Evolutionary conservation across 2,113 vertebrate genomes (phyloP).

Genomic region (Muntiacus reevesi): DNA sequence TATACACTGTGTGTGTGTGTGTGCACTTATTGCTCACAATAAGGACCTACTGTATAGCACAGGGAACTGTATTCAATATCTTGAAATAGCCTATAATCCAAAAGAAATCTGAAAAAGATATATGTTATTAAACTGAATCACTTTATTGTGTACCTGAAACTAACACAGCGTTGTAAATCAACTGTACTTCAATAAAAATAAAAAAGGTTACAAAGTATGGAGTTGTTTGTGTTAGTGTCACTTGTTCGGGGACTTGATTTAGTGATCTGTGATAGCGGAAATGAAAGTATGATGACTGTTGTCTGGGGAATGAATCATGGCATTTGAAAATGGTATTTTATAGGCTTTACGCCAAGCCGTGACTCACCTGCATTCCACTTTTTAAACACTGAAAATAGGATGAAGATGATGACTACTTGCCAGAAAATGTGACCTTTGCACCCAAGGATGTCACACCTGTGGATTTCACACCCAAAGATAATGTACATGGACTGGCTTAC

Average conservation of each 20-base stretch:
- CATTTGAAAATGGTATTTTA: neutral
- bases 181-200: neutral
- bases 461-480: constrained; percentile 87
- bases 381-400: constrained; percentile 69
- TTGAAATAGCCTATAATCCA: neutral
- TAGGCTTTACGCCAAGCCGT: neutral
- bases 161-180: neutral
- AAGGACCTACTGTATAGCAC: neutral
- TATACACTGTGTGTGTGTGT: too few relatives aligned
- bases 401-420: constrained; percentile 90
- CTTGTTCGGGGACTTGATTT: neutral
- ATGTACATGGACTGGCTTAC: constrained; percentile 93
- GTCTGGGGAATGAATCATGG: constrained; percentile 37
- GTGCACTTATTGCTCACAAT: neutral
- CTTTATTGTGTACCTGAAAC: neutral
- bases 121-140: neutral
- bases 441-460: constrained; percentile 93
- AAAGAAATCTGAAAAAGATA: neutral
- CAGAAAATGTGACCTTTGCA: constrained; percentile 93
- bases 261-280: neutral
- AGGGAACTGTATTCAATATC: too few relatives aligned
- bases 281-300: neutral
- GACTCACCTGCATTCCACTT: constrained; percentile 28
- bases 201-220: neutral
- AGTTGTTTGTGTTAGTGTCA: neutral